Evolutionary conservation across 1,140 invertebrate species (phyloP), one percentile per base, ranked within the genome.

Genomic region (Drosophila repletoides): DNA sequence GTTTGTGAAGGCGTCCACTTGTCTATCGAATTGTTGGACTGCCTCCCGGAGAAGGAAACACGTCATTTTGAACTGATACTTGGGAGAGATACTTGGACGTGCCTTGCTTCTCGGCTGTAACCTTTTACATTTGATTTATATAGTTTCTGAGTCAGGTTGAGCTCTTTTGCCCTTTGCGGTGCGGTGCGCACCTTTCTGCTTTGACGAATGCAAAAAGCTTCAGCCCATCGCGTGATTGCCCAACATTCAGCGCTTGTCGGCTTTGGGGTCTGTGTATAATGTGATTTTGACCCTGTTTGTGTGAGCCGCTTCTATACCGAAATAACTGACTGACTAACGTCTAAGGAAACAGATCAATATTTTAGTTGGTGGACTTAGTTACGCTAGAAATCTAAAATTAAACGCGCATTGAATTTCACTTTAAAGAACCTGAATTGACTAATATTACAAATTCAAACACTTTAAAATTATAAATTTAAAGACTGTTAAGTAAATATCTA

Each of bases 231-330:
- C 79, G 80, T 84, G 79, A 60, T 84, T 64, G 58, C 52, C 10
- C 56, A 58, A 60, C 66, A 45, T 84, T 83, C 43, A 6, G 12
- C 48, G 26, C 9, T 21, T 33, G 14, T 17, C 33, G 10, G n/a
- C 34, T 24, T 33, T 43, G 17, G 9, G 43, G 43, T 29, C 48
- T 29, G 45, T 6, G 56, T 55, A 65, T 67, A 65, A 61, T 33
- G 67, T 79, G 80, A 70, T 64, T 83, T 75, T 75, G 74, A 79
- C 79, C 80, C 66, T 72, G 66, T 83, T 59, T 59, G 9, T 51
- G 34, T 15, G 10, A 53, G 28, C 19, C 29, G 69, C 46, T 71
- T 65, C 48, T 63, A 76, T 52, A 56, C 40, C 14, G 6, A 7
- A 49, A 55, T 10, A 36, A 9, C 17, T 9, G 61, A 46, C 29